phyloP scores from a whole-genome alignment of 1,140 invertebrate species.

The Schlechtendalia chinensis region DNA sequence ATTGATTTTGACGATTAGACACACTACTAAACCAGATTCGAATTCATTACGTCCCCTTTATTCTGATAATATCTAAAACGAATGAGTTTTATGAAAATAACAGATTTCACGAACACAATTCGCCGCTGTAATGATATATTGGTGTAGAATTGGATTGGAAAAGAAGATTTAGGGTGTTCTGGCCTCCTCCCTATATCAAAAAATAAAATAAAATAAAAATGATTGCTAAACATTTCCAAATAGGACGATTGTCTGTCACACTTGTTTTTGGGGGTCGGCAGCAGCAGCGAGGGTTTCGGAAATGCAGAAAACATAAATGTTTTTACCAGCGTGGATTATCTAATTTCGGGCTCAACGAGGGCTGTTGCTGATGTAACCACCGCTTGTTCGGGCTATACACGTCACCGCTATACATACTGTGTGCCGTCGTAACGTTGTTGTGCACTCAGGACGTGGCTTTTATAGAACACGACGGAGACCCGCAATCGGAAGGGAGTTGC shows the following conservation, averaged over 20 bases:
- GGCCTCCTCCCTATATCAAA: neutral
- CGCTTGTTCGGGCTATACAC: neutral
- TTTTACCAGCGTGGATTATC: constrained; percentile 30
- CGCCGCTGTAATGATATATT: constrained; percentile 6
- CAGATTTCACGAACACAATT: constrained; percentile 28
- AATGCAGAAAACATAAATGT: constrained; percentile 27
- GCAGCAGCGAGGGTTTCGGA: neutral
- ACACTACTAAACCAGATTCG: neutral
- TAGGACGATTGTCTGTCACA: constrained; percentile 15
- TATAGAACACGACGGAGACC: neutral
- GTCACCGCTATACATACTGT: neutral
- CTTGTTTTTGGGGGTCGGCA: neutral
- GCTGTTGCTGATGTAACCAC: constrained; percentile 15
- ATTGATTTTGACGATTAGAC: neutral
- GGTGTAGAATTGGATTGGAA: constrained; percentile 19
- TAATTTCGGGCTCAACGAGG: constrained; percentile 6
- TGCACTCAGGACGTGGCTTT: constrained; percentile 22
- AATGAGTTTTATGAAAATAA: constrained; percentile 22
- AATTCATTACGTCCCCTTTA: constrained; percentile 23
- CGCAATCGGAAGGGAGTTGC: neutral
- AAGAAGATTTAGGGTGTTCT: constrained; percentile 27
- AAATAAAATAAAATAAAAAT: neutral
- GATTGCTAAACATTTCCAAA: constrained; percentile 35
- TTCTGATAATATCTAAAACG: constrained; percentile 22
- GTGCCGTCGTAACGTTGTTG: neutral